A percentile compares a stretch with the other conserved stretches of the same genome.
Conservation (phyloP, 2,888 invertebrate genomes). For the Poecilobothrus nobilitatus region DNA sequence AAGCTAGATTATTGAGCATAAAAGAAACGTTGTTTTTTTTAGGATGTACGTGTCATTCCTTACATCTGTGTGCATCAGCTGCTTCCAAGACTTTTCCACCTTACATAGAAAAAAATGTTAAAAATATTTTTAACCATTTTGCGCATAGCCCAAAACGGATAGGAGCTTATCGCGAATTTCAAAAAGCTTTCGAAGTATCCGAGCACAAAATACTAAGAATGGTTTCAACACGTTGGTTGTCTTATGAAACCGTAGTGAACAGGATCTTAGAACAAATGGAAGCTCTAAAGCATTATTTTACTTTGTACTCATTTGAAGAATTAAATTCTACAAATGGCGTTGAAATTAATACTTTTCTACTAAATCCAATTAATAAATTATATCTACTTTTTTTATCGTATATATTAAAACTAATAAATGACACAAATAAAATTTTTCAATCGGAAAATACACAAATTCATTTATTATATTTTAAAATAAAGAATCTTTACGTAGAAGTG, state of each 20-base stretch:
- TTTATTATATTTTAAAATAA: background rate
- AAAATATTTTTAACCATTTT: slow-evolving; percentile 16
- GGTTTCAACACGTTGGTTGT: slow-evolving; percentile 13
- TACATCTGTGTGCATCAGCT: no score
- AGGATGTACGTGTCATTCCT: no score
- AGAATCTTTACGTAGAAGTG: background rate
- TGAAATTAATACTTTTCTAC: slow-evolving; percentile 6
- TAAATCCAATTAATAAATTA: slow-evolving; percentile 7
- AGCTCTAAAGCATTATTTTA: slow-evolving; percentile 17
- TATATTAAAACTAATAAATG: slow-evolving; percentile 13
- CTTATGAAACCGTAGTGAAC: slow-evolving; percentile 14
- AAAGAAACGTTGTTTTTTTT: no score
- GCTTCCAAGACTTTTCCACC: no score
- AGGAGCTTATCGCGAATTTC: slow-evolving; percentile 11
- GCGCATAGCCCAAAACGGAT: slow-evolving; percentile 12
- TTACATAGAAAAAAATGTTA: no score
- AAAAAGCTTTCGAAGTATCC: slow-evolving; percentile 13
- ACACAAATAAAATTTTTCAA: slow-evolving; percentile 17
- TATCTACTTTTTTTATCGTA: slow-evolving; percentile 16
- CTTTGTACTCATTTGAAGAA: slow-evolving; percentile 10
- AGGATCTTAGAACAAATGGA: slow-evolving; percentile 18
- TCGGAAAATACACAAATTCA: slow-evolving; percentile 14
- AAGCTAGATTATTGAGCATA: no score
- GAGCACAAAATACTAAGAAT: slow-evolving; percentile 11
- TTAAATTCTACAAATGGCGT: background rate